Percentiles rank a stretch among this genome's conserved stretches.
Evolutionary conservation across 2,113 vertebrate genomes (phyloP).

Genomic region (Lates calcarifer): DNA sequence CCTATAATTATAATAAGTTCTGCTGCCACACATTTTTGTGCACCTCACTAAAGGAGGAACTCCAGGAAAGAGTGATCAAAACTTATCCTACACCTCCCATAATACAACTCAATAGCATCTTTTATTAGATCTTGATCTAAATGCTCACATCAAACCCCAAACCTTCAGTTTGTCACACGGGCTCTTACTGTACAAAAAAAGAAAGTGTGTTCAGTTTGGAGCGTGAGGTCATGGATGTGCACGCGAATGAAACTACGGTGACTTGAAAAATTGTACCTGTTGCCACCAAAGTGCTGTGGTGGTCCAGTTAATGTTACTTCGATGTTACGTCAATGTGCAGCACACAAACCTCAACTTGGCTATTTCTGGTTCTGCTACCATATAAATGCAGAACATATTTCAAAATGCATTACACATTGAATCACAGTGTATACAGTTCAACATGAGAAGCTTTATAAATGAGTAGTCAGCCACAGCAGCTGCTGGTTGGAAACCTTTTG

Average conservation of each 20-base stretch:
- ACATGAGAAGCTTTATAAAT: not conserved
- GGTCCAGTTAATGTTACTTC: constrained; percentile 1
- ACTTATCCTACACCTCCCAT: too few species aligned
- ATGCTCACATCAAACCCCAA: too few species aligned
- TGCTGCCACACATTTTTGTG: not conserved
- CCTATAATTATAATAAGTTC: not conserved
- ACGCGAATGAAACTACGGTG: not conserved
- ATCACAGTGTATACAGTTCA: too few species aligned
- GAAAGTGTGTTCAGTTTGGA: not conserved
- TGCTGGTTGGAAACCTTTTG: not conserved
- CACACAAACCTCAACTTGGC: not conserved
- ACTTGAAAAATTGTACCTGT: constrained; percentile 1
- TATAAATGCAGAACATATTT: constrained; percentile 4
- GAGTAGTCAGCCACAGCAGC: not conserved
- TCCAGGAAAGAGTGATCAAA: too few species aligned
- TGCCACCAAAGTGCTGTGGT: constrained; percentile 1
- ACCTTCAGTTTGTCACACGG: too few species aligned
- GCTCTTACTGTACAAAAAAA: too few species aligned
- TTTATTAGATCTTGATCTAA: too few species aligned
- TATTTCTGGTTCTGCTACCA: not conserved
- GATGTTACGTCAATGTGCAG: not conserved
- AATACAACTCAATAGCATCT: too few species aligned
- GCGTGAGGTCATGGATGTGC: not conserved
- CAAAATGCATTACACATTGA: too few species aligned
- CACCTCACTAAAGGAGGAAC: not conserved